Base-by-base conservation (phyloP, 2,797 vertebrate species). In the Uromys caudimaculatus region DNA sequence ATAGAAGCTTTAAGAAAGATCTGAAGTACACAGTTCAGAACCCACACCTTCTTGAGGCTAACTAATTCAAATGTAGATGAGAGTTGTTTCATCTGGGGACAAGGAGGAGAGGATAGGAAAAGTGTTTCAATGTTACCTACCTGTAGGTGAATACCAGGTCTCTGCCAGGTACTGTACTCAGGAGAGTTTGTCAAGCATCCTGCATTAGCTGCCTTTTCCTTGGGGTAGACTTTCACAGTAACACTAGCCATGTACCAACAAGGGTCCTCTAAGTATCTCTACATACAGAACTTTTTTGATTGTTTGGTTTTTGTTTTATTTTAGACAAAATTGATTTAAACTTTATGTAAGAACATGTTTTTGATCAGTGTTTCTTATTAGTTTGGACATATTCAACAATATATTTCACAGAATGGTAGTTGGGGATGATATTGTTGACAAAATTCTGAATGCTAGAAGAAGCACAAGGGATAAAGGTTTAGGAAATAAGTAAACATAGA, bases 161-260 rank as follows among this genome's bases (percentile, higher is more conserved):
- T 52, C 19, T 62, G 29, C 58, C 41, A 11, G 54, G 23, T 94
- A 96, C 78, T 95, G 76, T 32, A 83, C 94, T 64, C 81, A 23
- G 56, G 67, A 92, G 90, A 5, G 35, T 75, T 90, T 86, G 84
- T 60, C 73, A 81, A 73, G 27, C 52, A 54, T 64, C 67, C 78
- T 93, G 35, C 38, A 14, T 88, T 76, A 92, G 82, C 38, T 84
- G 35, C 10, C 75, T 92, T 90, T 82, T 90, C 77, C 56, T 83
- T 71, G 19, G 19, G 9, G 14, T 90, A 69, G 62, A 88, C 16
- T n/a, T 82, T 47, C 5, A 44, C 8, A 19, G 50, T 84, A 79
- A 71, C 4, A 13, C 58, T n/a, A 52, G 13, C 4, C 73, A 90
- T 79, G 44, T 17, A 83, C 11, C 76, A 21, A 91, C 13, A 32